Evolutionary conservation across 2,888 invertebrate species (phyloP), one percentile per base, ranked within the genome.

Genomic region (Cataglyphis rosenhaueri): DNA sequence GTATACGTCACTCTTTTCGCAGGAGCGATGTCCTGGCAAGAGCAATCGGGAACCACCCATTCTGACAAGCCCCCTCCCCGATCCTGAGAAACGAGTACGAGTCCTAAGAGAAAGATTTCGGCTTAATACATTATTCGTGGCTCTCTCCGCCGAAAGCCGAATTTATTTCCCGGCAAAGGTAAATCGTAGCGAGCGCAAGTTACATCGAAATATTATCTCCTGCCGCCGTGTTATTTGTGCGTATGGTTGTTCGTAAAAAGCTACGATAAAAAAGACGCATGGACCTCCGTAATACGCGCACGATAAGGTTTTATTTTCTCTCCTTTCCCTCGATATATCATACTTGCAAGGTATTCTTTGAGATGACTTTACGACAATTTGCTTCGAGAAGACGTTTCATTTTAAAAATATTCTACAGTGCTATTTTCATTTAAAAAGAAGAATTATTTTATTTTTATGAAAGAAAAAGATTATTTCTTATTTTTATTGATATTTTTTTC

Each of bases 11-110:
- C 64, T 82, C 41, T 66, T 74, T 70, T 21, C 57, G 57, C 57
- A 78, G 55, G 59, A 79, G 48, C 38, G 66, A 59, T 87, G 68
- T 55, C 64, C 78, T 85, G 86, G 82, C 81, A 87, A 87, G 85
- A 85, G 85, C 81, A 84, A 85, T 83, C 82, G 15, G 55, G 64
- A 64, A 68, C 29, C 29, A 48, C 71, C 71, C 66, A 70, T 59
- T 64, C 82, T 75, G 86, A 87, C 59, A 74, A 78, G 81, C 66
- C 68, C 55, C 66, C 68, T 48, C 66, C 68, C 57, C 84, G 71
- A 86, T 86, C 86, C 81, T 84, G 71, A 88, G 70, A 74, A 81
- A 85, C 79, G 82, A 75, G 71, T 38, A 25, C 52, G 21, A 66
- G 35, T 81, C 44, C 21, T 10, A 6, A 44, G 74, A 84, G 83